These are phyloP conservation scores for Sarcophaga rosellei DNA, from an alignment of 2,888 invertebrate genomes.

Conservation along the genomic window DNA sequence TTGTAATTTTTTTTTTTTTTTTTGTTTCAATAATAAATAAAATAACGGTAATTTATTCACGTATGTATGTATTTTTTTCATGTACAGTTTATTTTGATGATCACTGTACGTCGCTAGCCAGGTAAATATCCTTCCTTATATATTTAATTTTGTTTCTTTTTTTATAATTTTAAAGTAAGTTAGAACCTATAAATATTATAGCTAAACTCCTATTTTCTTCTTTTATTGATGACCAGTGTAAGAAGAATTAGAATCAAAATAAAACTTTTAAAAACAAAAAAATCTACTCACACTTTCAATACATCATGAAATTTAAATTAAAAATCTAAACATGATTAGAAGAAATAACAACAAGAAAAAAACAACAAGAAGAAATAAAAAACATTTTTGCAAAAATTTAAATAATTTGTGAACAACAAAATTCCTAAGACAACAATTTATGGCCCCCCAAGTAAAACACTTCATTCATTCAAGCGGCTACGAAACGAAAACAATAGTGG, in stretches of 20 bases:
- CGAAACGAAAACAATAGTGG: background rate
- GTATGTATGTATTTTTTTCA: too few relatives aligned
- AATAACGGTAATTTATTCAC: too few relatives aligned
- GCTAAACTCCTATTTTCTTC: too few relatives aligned
- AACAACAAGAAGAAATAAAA: background rate
- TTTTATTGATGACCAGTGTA: conserved; percentile 45
- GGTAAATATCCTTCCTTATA: too few relatives aligned
- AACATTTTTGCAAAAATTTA: conserved; percentile 30
- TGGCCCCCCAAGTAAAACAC: background rate
- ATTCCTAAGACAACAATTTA: conserved; percentile 18
- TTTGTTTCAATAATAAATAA: too few relatives aligned
- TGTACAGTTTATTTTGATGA: too few relatives aligned
- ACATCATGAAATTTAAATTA: background rate
- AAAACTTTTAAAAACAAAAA: background rate
- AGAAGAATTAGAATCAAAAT: background rate
- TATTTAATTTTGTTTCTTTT: too few relatives aligned
- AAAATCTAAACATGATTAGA: conserved; percentile 3
- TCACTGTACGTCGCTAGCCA: too few relatives aligned
- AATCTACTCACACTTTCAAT: conserved; percentile 4
- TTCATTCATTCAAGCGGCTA: conserved; percentile 27
- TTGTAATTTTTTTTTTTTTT: too few relatives aligned
- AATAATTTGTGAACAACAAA: conserved; percentile 43
- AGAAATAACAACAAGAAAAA: background rate
- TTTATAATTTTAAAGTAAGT: too few relatives aligned
- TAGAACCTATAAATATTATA: too few relatives aligned